Evolutionary conservation across 2,113 vertebrate species (phyloP), one percentile per base, ranked within the genome.

Genomic region (Xenopus borealis): DNA sequence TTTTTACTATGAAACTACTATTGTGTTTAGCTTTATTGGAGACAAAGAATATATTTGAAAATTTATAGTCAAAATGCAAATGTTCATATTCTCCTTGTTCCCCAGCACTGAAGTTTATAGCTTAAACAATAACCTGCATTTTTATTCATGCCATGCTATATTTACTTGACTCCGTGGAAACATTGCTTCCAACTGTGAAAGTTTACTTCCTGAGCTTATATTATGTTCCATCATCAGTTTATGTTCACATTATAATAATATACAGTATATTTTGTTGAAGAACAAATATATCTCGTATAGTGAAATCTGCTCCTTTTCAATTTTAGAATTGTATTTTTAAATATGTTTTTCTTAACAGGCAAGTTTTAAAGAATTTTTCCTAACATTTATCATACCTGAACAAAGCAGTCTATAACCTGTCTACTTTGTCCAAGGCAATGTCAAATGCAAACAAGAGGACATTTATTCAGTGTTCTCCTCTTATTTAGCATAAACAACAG

Each of bases 171-270:
- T 44, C 69, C 62, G 61, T 50, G 57, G 57, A 71, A 71, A 61
- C 58, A 47, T 62, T 71, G 69, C 7, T 46, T 62, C 57, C 58
- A 62, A 58, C 58, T 71, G 44, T 46, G 19, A 71, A 71, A 71
- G 58, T 58, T 71, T 12, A 44, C 12, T 40, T 40, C 58, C 10
- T 23, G 7, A 61, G 18, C 8, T 13, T 61, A 4, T 61, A 12
- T 61, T 61, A 13, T 27, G 4, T 61, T 61, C 18, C 14, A 23
- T 61, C 20, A 23, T 61, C 10, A 10, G 10, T 61, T 61, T 23
- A 23, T 61, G 10, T 23, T 14, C 19, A 61, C 4, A 9, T 23
- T 61, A 10, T 61, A 61, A 61, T 61, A 10, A 61, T 27, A 27
- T 61, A 2, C 20, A 61, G 18, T 23, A 10, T 61, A 23, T 61